A percentile compares a stretch with the other conserved stretches of the same genome.
Evolutionary conservation across 2,888 invertebrate genomes (phyloP).

Genomic region (Sarcophaga carnaria): DNA sequence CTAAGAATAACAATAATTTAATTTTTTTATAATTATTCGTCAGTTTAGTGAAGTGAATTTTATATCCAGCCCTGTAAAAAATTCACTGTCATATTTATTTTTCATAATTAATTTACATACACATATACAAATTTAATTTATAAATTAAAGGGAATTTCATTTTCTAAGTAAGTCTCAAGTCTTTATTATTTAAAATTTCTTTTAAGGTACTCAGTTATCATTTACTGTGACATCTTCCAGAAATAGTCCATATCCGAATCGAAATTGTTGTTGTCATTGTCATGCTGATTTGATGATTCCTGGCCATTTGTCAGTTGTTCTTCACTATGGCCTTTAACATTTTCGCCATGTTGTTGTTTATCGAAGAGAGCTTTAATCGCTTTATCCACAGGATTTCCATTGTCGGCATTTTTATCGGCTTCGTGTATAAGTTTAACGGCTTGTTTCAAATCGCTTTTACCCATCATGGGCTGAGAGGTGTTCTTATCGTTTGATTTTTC

Average conservation of each 20-base stretch:
- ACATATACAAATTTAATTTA: constrained; percentile 43
- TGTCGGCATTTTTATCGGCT: constrained; percentile 64
- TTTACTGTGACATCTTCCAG: constrained; percentile 58
- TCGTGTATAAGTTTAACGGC: constrained; percentile 66
- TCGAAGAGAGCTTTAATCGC: constrained; percentile 73
- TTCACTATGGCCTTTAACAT: constrained; percentile 21
- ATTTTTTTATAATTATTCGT: constrained; percentile 1
- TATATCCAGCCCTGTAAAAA: constrained; percentile 81
- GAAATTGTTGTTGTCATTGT: constrained; percentile 36
- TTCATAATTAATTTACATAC: constrained; percentile 41
- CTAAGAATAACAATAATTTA: neutral
- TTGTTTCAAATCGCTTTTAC: constrained; percentile 68
- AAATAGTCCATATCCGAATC: constrained; percentile 73
- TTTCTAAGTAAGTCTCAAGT: constrained; percentile 13
- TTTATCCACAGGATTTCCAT: constrained; percentile 75
- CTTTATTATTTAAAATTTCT: constrained; percentile 33
- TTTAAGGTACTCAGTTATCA: neutral
- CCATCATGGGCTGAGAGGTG: constrained; percentile 69
- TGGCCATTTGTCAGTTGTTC: constrained; percentile 58
- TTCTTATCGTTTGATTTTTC: constrained; percentile 69
- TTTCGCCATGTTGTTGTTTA: constrained; percentile 69
- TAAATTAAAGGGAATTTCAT: constrained; percentile 13
- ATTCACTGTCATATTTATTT: constrained; percentile 38
- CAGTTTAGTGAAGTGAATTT: constrained; percentile 75
- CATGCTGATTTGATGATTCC: constrained; percentile 46